phyloP scores from a whole-genome alignment of 1,140 invertebrate species.

The Sycophaga agraensis region DNA sequence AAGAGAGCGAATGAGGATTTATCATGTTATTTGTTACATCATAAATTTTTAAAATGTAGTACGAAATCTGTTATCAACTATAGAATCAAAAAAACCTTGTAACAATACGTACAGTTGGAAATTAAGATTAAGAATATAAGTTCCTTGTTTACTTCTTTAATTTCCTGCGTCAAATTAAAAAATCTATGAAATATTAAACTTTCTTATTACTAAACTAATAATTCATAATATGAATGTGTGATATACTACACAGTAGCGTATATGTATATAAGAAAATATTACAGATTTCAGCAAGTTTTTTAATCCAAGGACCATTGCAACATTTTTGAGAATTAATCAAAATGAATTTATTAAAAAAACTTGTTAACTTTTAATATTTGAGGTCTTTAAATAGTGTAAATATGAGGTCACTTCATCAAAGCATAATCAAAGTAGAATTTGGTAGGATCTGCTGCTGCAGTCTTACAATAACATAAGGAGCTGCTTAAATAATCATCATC shows the following conservation, averaged over 20 bases:
- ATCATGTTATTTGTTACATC: too few species aligned
- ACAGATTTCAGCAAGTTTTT: conserved; percentile 42
- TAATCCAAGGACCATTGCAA: conserved; percentile 46
- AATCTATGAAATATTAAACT: not conserved
- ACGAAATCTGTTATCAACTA: too few species aligned
- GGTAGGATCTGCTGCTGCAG: conserved; percentile 15
- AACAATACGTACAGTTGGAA: too few species aligned
- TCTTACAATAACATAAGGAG: conserved; percentile 37
- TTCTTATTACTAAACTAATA: conserved; percentile 32
- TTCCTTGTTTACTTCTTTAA: too few species aligned
- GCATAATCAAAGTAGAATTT: conserved; percentile 38
- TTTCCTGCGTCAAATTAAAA: not conserved
- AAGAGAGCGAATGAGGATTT: too few species aligned
- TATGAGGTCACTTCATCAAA: conserved; percentile 46
- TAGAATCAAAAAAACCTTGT: too few species aligned
- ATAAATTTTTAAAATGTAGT: too few species aligned
- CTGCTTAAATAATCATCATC: conserved; percentile 45
- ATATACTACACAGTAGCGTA: conserved; percentile 38
- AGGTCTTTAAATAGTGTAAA: conserved; percentile 42
- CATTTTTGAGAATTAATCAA: conserved; percentile 40
- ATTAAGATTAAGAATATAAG: too few species aligned
- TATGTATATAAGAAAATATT: conserved; percentile 42
- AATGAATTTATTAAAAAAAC: conserved; percentile 42
- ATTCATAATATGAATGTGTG: conserved; percentile 24
- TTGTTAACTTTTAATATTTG: conserved; percentile 46